Base-by-base conservation (phyloP, 2,113 vertebrate species). In the Odontophorus gujanensis region DNA sequence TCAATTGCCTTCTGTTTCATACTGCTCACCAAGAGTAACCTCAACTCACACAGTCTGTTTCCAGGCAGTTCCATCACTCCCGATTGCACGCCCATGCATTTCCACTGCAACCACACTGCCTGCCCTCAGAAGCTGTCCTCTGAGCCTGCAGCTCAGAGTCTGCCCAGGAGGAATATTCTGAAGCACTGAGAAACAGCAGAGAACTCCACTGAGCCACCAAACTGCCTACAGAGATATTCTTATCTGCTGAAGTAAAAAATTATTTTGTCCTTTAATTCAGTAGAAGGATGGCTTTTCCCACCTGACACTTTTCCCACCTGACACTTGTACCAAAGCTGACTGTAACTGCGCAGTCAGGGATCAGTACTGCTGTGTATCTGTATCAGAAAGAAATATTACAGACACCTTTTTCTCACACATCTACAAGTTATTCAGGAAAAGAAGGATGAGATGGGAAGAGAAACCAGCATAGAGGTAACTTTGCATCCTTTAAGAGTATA, bases 21-120 rank as follows among this genome's bases (percentile, higher is more conserved):
- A 47, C 0, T 9, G 63, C n/a, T 53, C 9, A 9, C 5, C 14
- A 30, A 32, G 9, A 65, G 20, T 2, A 36, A 40, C 15, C n/a
- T 17, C 75, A 32, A 2, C 3, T 5, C 6, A 9, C 4, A 6
- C 1, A 5, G 17, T 13, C 9, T 36, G 2, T 20, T 57, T 47
- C 47, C 77, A 34, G 32, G 32, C 61, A 68, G 20, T 58, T 36
- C 34, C 51, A 6, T 13, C 20, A 17, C 30, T 30, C 59, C 7
- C 2, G 4, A 5, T 1, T 5, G 25, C 36, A 63, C 47, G n/a
- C 38, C 34, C 40, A 18, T 26, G 51, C 28, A 16, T 13, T 30
- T 34, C 61, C 25, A 25, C 48, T 36, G 5, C 42, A 13, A 14
- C 20, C 24, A 14, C 32, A 5, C 13, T 26, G n/a, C 20, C 72